Base-by-base conservation (phyloP, 1,140 invertebrate genomes). In the Bombus impatiens region DNA sequence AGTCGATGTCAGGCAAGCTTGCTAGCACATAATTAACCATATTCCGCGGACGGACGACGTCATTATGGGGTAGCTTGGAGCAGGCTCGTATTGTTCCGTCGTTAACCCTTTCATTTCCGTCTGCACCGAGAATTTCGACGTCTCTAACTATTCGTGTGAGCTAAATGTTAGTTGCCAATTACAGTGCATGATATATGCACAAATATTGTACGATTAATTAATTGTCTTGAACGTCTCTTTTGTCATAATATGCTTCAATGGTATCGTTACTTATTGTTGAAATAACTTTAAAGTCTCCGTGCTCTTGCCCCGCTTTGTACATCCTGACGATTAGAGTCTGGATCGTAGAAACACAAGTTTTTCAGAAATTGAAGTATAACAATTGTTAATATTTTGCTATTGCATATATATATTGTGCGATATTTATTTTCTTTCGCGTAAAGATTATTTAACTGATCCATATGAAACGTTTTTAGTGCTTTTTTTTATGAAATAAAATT, bases 1-100 rank as follows among this genome's bases (percentile, higher is more conserved):
- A 84, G 62, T 62, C 76, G 59, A 44, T 84, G 82, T 85, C 82
- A 84, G 47, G 13, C 59, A 37, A 44, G 74, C 40, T 37, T 72
- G 47, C 76, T 4, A 62, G 32, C 76, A 57, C 77, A 78, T 87
- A 87, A 87, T 87, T 85, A 87, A 87, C 82, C 75, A 78, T 77
- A 72, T 82, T 82, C 79, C 84, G 25, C 22, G 42, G 47, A 22
- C 71, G 59, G 71, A 86, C 79, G 79, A 72, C 57, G 74, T 87
- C 86, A 53, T 87, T 84, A 84, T 65, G 65, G 75, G 74, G 37
- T 72, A 32, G 74, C 18, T 81, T 62, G 68, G 74, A 74, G 25
- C 77, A 59, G 53, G 83, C 83, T 59, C 62, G 71, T 72, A 87
- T 87, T 84, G 80, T 87, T 77, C 86, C 53, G 74, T 84, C 86